phyloP scores from a whole-genome alignment of 2,113 vertebrate species.

The Centropus bengalensis region DNA sequence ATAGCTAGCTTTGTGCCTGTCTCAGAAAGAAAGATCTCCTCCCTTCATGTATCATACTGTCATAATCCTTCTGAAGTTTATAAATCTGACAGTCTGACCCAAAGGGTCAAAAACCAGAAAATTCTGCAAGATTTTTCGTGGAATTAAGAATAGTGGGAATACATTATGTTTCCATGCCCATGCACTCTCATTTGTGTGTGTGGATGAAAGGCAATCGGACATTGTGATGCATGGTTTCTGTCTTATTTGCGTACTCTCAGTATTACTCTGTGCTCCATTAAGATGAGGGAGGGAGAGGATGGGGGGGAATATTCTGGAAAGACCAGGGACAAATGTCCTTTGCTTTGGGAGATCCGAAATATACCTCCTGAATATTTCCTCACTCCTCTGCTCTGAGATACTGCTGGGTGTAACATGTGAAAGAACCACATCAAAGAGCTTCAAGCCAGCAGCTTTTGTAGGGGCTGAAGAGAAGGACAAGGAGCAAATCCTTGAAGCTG shows the following conservation, averaged over 20 bases:
- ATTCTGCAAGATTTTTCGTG: neutral
- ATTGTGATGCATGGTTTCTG: neutral
- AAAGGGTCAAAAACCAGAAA: neutral
- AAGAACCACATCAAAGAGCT: neutral
- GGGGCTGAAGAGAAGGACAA: neutral
- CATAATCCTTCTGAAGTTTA: neutral
- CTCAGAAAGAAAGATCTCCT: neutral
- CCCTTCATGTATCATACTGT: neutral
- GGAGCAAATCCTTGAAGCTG: neutral
- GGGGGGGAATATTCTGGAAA: neutral
- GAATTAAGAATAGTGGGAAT: neutral
- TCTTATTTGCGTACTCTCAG: neutral
- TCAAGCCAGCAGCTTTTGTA: neutral
- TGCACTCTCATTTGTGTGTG: neutral
- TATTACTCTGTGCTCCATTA: neutral
- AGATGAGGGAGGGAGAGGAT: neutral
- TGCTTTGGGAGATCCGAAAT: neutral
- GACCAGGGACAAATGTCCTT: neutral
- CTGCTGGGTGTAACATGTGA: neutral
- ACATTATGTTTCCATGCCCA: neutral
- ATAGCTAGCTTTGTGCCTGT: neutral
- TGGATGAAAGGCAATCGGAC: neutral
- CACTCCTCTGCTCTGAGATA: neutral
- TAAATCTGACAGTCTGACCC: neutral
- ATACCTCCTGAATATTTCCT: neutral